Evolutionary conservation across 2,113 vertebrate genomes (phyloP).

Genomic region (Cromileptes altivelis): DNA sequence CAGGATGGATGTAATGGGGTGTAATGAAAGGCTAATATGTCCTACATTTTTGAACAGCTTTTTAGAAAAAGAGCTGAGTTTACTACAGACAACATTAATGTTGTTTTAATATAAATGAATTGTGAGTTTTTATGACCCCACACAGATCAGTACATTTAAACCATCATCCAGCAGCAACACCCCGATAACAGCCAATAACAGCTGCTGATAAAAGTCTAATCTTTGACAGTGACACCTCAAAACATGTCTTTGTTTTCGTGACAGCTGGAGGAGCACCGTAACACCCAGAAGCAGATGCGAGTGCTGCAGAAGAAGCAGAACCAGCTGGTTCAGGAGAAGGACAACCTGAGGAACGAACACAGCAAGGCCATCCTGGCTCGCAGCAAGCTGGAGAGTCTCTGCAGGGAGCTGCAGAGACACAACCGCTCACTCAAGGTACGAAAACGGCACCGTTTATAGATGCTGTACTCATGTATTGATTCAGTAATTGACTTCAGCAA

Average conservation of each 20-base stretch:
- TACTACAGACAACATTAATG: not conserved
- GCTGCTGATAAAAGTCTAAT: too few relatives aligned
- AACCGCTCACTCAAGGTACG: conserved; percentile 96
- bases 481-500: not conserved
- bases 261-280: conserved; percentile 95
- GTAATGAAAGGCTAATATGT: not conserved
- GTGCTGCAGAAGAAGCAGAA: conserved; percentile 96
- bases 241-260: not conserved
- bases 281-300: conserved; percentile 96
- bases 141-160: not conserved
- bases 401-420: conserved; percentile 96
- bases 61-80: not conserved
- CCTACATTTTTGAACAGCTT: not conserved
- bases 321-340: conserved; percentile 96
- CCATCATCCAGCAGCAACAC: too few relatives aligned
- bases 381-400: conserved; percentile 97
- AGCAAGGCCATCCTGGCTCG: conserved; percentile 97
- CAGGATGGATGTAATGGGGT: not conserved
- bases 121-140: not conserved
- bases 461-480: not conserved
- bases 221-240: not conserved
- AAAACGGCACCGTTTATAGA: not conserved
- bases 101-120: not conserved
- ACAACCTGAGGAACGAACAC: conserved; percentile 95
- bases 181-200: not conserved